Evolutionary conservation across 2,888 invertebrate genomes (phyloP).

Genomic region (Ornithoptera priamus): DNA sequence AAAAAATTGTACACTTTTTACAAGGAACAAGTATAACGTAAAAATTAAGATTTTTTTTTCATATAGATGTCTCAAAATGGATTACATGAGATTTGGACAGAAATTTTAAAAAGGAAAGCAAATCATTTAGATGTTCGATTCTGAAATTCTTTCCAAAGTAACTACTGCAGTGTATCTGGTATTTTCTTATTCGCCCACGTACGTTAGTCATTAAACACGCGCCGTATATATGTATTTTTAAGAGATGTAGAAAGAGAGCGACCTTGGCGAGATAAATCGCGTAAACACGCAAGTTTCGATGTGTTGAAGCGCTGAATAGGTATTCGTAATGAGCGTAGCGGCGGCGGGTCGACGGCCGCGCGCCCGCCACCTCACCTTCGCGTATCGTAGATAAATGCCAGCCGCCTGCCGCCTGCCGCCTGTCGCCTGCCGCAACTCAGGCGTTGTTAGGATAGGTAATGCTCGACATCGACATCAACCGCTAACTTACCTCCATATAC

Average conservation of each 20-base stretch:
- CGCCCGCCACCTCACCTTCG: constrained; percentile 72
- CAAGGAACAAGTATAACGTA: too few relatives aligned
- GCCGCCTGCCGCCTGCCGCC: constrained; percentile 40
- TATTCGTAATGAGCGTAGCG: constrained; percentile 55
- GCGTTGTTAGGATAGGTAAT: constrained; percentile 56
- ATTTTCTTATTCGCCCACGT: too few relatives aligned
- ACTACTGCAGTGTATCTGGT: too few relatives aligned
- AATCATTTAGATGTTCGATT: too few relatives aligned
- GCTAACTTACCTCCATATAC: too few relatives aligned
- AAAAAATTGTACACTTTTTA: too few relatives aligned
- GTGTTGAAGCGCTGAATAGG: constrained; percentile 52
- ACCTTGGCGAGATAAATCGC: constrained; percentile 40
- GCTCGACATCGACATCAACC: background rate
- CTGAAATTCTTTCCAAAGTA: too few relatives aligned
- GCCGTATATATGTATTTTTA: constrained; percentile 11
- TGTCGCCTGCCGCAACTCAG: constrained; percentile 42
- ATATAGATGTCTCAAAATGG: too few relatives aligned
- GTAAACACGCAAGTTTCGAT: constrained; percentile 40
- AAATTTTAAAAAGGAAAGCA: too few relatives aligned
- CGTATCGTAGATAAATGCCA: constrained; percentile 67
- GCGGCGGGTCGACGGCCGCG: constrained; percentile 67
- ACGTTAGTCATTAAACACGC: constrained; percentile 7
- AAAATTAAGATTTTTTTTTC: too few relatives aligned
- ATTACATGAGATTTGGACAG: too few relatives aligned
- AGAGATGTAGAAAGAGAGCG: constrained; percentile 32